Evolutionary conservation across 2,113 vertebrate species (phyloP), one percentile per base, ranked within the genome.

Genomic region (Saccopteryx leptura): DNA sequence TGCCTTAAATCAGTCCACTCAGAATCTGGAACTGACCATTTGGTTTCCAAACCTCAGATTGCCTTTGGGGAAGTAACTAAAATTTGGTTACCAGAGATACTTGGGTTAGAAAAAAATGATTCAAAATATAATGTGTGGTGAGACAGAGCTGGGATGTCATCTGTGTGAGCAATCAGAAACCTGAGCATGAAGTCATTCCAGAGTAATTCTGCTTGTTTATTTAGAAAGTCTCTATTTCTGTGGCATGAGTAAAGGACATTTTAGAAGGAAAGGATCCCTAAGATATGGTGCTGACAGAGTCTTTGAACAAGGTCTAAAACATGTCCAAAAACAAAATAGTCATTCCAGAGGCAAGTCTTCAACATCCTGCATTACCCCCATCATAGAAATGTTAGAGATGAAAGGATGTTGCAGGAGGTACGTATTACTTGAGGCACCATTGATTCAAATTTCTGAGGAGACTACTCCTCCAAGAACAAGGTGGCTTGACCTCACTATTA

Each of bases 161-260:
- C 93, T 96, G 92, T n/a, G 66, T 74, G 31, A 96, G 76, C 80
- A 90, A 94, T 96, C 96, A 93, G 94, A 96, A 93, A 88, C 71
- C 63, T 8, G 1, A 46, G 76, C 84, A 90, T 68, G 33, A 79
- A 79, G n/a, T 95, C 72, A 78, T 88, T 82, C 81, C 26, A 80
- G 65, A 0, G 31, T 63, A 58, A 61, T 91, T 96, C 72, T 87
- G 60, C 71, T 87, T 95, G 71, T 81, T 95, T 95, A 61, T 68
- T 93, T 85, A 91, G 60, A 94, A 93, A 65, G 58, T 69, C 68
- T 93, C 52, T 96, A 61, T 74, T 94, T 96, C 71, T 91, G 65
- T 95, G 79, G 79, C 61, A 90, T 68, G 33, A 74, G 91, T 71
- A 89, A 91, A 95, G 60, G 75, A 46, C 60, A 89, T 90, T 95